Percentiles rank a stretch among this genome's conserved stretches.
These are phyloP conservation scores for Hemicentrotus pulcherrimus DNA, from an alignment of 35 echinoderm and acorn worm genomes.

Conservation along the genomic window DNA sequence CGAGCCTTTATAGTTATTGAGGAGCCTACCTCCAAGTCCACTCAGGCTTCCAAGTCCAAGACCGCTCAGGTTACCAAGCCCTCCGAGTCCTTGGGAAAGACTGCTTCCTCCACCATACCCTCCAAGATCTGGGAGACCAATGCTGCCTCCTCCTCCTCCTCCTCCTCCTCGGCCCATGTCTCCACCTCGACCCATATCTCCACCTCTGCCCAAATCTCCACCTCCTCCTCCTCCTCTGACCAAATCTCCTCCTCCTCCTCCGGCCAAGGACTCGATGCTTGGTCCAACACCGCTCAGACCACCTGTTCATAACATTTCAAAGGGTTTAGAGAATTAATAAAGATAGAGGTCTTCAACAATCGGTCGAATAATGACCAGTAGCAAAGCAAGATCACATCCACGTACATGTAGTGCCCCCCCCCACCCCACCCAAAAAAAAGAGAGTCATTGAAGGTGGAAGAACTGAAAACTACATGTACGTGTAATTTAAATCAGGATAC, in stretches of 20 bases:
- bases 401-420: too few relatives aligned
- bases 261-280: conserved; percentile 66
- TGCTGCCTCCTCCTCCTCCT: conserved; percentile 46
- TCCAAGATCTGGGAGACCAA: conserved; percentile 5
- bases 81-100: conserved; percentile 34
- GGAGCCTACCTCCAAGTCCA: conserved; percentile 59
- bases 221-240: conserved; percentile 45
- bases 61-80: conserved; percentile 46
- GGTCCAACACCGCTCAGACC: conserved; percentile 80
- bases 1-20: too few relatives aligned
- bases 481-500: too few relatives aligned
- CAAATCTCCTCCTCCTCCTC: conserved; percentile 29
- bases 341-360: too few relatives aligned
- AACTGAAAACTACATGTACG: too few relatives aligned
- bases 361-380: too few relatives aligned
- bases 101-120: conserved; percentile 46
- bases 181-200: conserved; percentile 38
- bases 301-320: conserved; percentile 47
- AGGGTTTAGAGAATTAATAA: too few relatives aligned
- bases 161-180: conserved; percentile 59
- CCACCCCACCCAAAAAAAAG: too few relatives aligned
- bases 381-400: too few relatives aligned
- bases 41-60: conserved; percentile 54
- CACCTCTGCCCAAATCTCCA: conserved; percentile 53
- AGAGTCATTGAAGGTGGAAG: too few relatives aligned